phyloP scores from a whole-genome alignment of 2,113 vertebrate genomes.

The Gymnogyps californianus region DNA sequence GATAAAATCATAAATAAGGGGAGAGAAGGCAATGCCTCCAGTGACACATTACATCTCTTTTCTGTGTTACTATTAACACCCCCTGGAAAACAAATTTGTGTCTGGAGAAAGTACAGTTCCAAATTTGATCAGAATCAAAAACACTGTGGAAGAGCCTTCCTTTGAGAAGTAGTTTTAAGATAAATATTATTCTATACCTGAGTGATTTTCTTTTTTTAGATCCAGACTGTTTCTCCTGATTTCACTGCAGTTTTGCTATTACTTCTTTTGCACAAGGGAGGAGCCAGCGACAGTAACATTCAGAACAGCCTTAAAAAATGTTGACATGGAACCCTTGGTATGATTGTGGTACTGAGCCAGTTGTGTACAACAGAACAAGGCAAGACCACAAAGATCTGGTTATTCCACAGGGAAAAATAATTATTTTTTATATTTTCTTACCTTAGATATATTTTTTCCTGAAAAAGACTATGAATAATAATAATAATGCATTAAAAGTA shows the following conservation, averaged over 20 bases:
- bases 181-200: not conserved
- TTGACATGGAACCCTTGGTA: not conserved
- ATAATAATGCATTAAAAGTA: not conserved
- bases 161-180: not conserved
- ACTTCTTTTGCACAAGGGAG: not conserved
- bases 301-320: not conserved
- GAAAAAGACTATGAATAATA: not conserved
- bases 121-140: not conserved
- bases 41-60: not conserved
- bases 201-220: not conserved
- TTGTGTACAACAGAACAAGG: not conserved
- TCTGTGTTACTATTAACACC: not conserved
- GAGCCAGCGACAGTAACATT: not conserved
- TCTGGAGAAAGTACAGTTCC: not conserved
- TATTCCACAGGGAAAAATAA: not conserved
- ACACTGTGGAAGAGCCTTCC: not conserved
- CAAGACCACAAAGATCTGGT: not conserved
- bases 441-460: not conserved
- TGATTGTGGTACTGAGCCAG: not conserved
- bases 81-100: not conserved
- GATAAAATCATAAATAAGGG: not conserved
- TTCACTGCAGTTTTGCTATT: not conserved
- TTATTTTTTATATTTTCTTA: not conserved
- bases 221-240: not conserved
- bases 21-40: not conserved